phyloP scores from a whole-genome alignment of 2,797 vertebrate species.

The Rhinatrema bivittatum region DNA sequence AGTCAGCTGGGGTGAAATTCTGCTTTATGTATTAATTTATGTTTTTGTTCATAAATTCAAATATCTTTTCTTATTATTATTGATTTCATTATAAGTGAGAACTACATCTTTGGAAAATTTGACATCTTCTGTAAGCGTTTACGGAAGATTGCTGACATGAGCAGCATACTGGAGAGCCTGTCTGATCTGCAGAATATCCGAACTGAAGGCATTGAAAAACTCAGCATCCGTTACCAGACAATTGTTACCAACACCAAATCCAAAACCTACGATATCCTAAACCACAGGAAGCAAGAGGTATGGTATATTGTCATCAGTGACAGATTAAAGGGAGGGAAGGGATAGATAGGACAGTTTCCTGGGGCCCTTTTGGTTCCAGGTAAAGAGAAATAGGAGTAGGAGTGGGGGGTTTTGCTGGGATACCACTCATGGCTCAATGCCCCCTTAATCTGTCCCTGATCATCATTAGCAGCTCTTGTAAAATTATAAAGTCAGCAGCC shows the following conservation, averaged over 20 bases:
- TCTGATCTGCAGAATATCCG: constrained; percentile 57
- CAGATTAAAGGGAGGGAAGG: background rate
- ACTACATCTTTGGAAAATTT: constrained; percentile 79
- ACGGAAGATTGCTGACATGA: constrained; percentile 68
- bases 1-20: too few species aligned
- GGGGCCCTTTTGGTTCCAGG: too few species aligned
- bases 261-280: constrained; percentile 69
- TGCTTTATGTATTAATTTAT: background rate
- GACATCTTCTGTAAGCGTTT: constrained; percentile 71
- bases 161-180: constrained; percentile 59
- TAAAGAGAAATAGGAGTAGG: too few species aligned
- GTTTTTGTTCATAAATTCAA: background rate
- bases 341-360: too few species aligned
- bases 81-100: constrained; percentile 54
- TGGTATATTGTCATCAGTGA: background rate
- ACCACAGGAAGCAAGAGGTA: constrained; percentile 68
- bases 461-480: too few species aligned
- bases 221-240: constrained; percentile 51
- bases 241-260: constrained; percentile 55
- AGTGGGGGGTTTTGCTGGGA: too few species aligned
- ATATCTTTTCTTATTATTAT: background rate
- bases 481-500: too few species aligned
- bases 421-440: too few species aligned
- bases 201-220: constrained; percentile 69
- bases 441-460: too few species aligned